These are phyloP conservation scores for Solenopsis fugax DNA, from an alignment of 1,140 invertebrate species.

Conservation along the genomic window DNA sequence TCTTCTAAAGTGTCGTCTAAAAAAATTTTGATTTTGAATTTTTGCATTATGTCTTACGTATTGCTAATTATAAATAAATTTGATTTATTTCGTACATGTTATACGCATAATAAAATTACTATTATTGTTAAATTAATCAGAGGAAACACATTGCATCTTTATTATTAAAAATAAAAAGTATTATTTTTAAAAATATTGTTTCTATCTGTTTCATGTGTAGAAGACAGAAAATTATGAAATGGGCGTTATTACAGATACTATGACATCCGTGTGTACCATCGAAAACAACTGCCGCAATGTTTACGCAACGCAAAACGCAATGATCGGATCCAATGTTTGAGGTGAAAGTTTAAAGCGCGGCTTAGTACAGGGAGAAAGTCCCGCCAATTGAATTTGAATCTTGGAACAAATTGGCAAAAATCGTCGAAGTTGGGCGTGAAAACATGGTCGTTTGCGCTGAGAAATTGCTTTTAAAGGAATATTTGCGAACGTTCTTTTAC, in stretches of 20 bases:
- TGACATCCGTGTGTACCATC: neutral
- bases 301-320: conserved; percentile 31
- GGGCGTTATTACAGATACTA: conserved; percentile 3
- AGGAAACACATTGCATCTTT: neutral
- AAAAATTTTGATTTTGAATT: neutral
- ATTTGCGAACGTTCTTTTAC: neutral
- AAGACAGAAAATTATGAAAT: neutral
- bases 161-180: too few species aligned
- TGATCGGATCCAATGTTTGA: conserved; percentile 16
- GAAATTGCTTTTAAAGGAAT: neutral
- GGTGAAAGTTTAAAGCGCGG: conserved; percentile 50
- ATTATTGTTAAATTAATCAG: neutral
- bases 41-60: neutral
- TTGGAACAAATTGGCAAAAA: conserved; percentile 6
- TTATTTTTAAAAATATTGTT: neutral
- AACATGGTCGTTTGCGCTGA: neutral
- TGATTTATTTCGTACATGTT: neutral
- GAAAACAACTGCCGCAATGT: conserved; percentile 7
- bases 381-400: conserved; percentile 29
- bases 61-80: neutral
- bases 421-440: neutral
- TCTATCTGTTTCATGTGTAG: neutral
- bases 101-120: neutral
- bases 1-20: neutral
- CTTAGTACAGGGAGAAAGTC: conserved; percentile 47